Percentiles rank a stretch among this genome's conserved stretches.
These are phyloP conservation scores for Chloropsis hardwickii DNA, from an alignment of 2,113 vertebrate species.

Conservation along the genomic window DNA sequence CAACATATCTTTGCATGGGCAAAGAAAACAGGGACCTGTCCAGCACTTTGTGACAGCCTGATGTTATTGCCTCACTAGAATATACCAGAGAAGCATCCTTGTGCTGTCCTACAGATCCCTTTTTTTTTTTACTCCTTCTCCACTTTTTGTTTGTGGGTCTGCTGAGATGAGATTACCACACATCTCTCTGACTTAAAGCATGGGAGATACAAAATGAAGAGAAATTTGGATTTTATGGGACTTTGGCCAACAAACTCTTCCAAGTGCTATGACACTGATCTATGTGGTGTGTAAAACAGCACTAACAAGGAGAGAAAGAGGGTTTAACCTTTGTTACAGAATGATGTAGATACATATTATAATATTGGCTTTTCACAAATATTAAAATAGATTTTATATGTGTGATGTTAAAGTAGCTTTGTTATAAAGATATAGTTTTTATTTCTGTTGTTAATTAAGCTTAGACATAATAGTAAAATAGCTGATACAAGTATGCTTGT, in stretches of 20 bases:
- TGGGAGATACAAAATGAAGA: not conserved
- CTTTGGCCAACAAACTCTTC: not conserved
- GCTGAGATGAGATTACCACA: not conserved
- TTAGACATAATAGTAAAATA: too few relatives aligned
- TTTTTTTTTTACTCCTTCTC: not conserved
- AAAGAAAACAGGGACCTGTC: not conserved
- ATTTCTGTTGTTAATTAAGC: too few relatives aligned
- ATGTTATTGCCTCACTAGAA: not conserved
- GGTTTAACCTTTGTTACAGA: conserved; percentile 20
- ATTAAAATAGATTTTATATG: too few relatives aligned
- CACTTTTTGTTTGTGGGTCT: not conserved
- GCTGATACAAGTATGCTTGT: too few relatives aligned
- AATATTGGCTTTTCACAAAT: too few relatives aligned
- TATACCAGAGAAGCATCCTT: not conserved
- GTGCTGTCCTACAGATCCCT: not conserved
- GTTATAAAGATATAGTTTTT: too few relatives aligned
- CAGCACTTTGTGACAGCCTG: not conserved
- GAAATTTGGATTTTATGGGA: not conserved
- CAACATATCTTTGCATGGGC: accelerated
- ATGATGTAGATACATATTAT: too few relatives aligned
- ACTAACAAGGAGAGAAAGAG: conserved; percentile 16
- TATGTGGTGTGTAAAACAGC: not conserved
- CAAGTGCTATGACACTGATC: not conserved
- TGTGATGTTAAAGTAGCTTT: too few relatives aligned
- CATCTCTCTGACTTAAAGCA: not conserved